Evolutionary conservation across 1,140 invertebrate genomes (phyloP).

Genomic region (Drosophila arawakana): DNA sequence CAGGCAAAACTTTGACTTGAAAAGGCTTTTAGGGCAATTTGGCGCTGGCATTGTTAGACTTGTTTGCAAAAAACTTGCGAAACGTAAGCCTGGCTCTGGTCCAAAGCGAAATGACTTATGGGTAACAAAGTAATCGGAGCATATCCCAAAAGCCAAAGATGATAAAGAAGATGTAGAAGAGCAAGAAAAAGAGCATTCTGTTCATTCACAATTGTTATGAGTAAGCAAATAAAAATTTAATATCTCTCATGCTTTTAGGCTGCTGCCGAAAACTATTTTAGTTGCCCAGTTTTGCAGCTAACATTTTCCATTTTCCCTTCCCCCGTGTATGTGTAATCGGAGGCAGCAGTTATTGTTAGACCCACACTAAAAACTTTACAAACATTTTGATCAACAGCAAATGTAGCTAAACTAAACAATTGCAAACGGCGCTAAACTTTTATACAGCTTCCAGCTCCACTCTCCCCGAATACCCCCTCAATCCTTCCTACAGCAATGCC

Average conservation of each 20-base stretch:
- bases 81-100: constrained; percentile 67
- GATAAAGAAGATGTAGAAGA: too few relatives aligned
- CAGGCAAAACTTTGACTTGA: constrained; percentile 75
- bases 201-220: constrained; percentile 66
- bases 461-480: background rate
- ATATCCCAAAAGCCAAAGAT: background rate
- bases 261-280: constrained; percentile 65
- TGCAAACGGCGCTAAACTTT: constrained; percentile 57
- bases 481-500: background rate
- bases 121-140: constrained; percentile 23
- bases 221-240: constrained; percentile 78
- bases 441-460: background rate
- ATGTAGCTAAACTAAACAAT: constrained; percentile 70
- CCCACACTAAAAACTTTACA: constrained; percentile 54
- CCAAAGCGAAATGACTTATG: constrained; percentile 68
- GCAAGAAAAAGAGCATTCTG: constrained; percentile 7
- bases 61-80: constrained; percentile 60
- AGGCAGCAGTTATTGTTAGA: constrained; percentile 42
- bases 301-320: background rate
- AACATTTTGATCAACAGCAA: constrained; percentile 62
- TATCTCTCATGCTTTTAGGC: constrained; percentile 66
- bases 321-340: constrained; percentile 27
- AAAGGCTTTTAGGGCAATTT: constrained; percentile 80
- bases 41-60: constrained; percentile 75
- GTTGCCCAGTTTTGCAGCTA: constrained; percentile 14